A percentile compares a stretch with the other conserved stretches of the same genome.
phyloP scores from a whole-genome alignment of 2,113 vertebrate genomes.

The Festucalex cinctus region DNA sequence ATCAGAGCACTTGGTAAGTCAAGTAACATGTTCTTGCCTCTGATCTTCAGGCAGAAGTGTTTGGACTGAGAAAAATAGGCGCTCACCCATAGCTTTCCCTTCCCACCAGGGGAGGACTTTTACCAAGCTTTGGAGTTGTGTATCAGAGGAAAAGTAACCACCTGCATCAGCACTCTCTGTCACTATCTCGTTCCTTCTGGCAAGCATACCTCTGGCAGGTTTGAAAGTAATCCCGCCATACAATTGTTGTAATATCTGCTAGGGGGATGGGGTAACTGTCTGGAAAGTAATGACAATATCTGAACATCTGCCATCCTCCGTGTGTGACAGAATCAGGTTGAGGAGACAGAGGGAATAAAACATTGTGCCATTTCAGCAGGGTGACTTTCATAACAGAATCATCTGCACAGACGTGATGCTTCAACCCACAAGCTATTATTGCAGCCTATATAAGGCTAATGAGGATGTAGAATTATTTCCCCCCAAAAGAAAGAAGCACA shows the following conservation, averaged over 20 bases:
- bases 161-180: conserved; percentile 29
- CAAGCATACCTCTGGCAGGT: conserved; percentile 24
- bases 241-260: conserved; percentile 21
- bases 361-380: conserved; percentile 39
- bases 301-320: conserved; percentile 24
- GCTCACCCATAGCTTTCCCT: not conserved
- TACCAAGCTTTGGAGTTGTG: conserved; percentile 8
- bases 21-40: not conserved
- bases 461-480: conserved; percentile 16
- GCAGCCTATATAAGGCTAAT: conserved; percentile 25
- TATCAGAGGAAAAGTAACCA: conserved; percentile 37
- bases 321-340: conserved; percentile 66
- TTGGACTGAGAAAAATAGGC: not conserved
- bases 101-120: conserved; percentile 10
- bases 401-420: conserved; percentile 28
- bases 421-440: conserved; percentile 37
- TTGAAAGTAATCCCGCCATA: conserved; percentile 21
- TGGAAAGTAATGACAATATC: conserved; percentile 41
- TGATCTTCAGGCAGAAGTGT: not conserved
- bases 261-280: not conserved
- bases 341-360: conserved; percentile 54
- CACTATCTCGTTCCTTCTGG: conserved; percentile 22
- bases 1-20: not conserved
- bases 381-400: conserved; percentile 42
- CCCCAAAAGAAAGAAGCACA: conserved; percentile 5